These are phyloP conservation scores for Semotilus atromaculatus DNA, from an alignment of 2,797 vertebrate genomes.

Conservation along the genomic window DNA sequence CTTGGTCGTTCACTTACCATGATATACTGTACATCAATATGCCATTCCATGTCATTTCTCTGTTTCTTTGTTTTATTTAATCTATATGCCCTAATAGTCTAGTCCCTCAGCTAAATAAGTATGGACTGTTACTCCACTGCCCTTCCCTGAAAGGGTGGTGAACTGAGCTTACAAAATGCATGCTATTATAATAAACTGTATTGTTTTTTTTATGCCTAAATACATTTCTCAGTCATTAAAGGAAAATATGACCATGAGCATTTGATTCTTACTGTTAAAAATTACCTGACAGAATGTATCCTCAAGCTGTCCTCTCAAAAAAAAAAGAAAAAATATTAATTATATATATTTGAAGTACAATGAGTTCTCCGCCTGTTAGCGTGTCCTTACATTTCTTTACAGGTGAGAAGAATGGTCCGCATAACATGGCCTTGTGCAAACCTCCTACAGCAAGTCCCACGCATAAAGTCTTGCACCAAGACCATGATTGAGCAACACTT, in stretches of 20 bases:
- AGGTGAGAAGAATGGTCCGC: slow-evolving; percentile 47
- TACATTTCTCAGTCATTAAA: background rate
- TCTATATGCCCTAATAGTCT: background rate
- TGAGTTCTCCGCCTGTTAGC: background rate
- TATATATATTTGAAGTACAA: background rate
- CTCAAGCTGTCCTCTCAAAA: background rate
- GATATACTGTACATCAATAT: slow-evolving; percentile 1
- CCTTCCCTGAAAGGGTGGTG: background rate
- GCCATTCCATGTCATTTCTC: too few species aligned
- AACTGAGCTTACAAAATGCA: background rate
- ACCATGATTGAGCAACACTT: slow-evolving; percentile 43
- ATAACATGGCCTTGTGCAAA: slow-evolving; percentile 43
- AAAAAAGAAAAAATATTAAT: too few species aligned
- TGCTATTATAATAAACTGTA: background rate
- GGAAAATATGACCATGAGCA: background rate
- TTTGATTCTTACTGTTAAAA: background rate
- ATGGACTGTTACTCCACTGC: background rate
- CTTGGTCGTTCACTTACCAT: background rate
- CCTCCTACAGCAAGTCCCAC: slow-evolving; percentile 55
- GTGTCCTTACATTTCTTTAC: slow-evolving; percentile 41
- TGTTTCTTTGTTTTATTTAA: background rate
- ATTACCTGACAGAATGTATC: background rate
- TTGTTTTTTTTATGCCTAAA: background rate
- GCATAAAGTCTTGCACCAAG: slow-evolving; percentile 45
- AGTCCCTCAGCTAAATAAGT: background rate